Evolutionary conservation across 92 coral and sea anemone species (phyloP).

Genomic region (Epizoanthus illoricatus): DNA sequence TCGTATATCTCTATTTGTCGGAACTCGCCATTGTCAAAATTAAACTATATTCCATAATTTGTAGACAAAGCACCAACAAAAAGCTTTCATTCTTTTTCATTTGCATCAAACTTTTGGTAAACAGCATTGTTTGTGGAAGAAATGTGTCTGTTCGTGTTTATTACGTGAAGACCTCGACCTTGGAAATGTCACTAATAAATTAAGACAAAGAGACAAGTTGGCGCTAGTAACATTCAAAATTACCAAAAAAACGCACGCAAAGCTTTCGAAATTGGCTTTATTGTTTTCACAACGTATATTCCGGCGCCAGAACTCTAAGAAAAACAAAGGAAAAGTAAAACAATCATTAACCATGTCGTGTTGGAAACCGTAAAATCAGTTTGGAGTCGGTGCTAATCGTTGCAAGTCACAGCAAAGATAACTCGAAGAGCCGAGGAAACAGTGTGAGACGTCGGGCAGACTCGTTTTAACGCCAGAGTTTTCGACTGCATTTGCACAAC

Average conservation of each 20-base stretch:
- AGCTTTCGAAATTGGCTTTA: conserved; percentile 36
- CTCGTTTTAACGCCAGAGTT: too few relatives aligned
- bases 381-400: neutral
- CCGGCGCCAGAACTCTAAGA: conserved; percentile 42
- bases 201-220: conserved; percentile 16
- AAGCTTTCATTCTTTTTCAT: conserved; percentile 21
- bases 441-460: neutral
- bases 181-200: conserved; percentile 29
- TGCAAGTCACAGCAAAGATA: neutral
- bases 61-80: conserved; percentile 11
- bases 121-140: conserved; percentile 39
- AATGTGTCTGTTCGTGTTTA: conserved; percentile 28
- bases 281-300: conserved; percentile 33
- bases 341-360: conserved; percentile 20
- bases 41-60: neutral
- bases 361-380: conserved; percentile 4
- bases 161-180: conserved; percentile 22
- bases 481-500: too few relatives aligned
- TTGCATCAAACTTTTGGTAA: conserved; percentile 10
- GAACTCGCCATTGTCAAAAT: neutral
- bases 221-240: conserved; percentile 29
- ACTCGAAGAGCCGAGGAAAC: neutral
- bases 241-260: conserved; percentile 32
- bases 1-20: neutral
- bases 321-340: conserved; percentile 33